Base-by-base conservation (phyloP, 2,888 invertebrate genomes). In the Orchestes rusci region DNA sequence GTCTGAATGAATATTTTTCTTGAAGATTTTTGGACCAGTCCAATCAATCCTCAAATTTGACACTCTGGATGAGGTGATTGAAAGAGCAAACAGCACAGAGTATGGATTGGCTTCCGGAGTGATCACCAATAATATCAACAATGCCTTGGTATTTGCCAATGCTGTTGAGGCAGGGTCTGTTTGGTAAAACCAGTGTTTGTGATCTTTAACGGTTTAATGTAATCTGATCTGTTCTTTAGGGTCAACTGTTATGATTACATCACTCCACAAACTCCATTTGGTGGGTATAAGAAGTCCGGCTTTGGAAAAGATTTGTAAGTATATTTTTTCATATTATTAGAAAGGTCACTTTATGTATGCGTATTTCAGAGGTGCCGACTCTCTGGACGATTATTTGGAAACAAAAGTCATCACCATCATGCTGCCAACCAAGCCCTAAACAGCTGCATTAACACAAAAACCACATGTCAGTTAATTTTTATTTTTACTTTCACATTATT, bases 21-120 rank as follows among this genome's bases (percentile, higher is more conserved):
- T n/a, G n/a, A n/a, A 88, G 86, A 92, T 93, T 55, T 92, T 93
- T 63, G 92, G 92, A 0, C 92, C 92, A 0, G 92, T 92, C 1
- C 89, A 90, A 67, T 80, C 79, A 41, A 87, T 92, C 56, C 70
- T 91, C 28, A 88, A 87, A 66, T 92, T 91, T 59, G 79, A 81
- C 29, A 78, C 78, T 1, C 60, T 86, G 33, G 81, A 82, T 1
- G 92, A 93, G 67, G 86, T 83, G 1, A 79, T 92, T 42, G 80
- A 84, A 50, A 74, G 90, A 53, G 86, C 90, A 5, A 93, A 93
- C 64, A 71, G 77, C 51, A 86, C 89, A 0, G 70, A 67, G 28
- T 93, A 84, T 58, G 92, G 92, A 13, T 73, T 93, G 23, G 88
- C 88, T 0, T 82, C 91, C 16, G 90, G 84, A 7, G 76, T 91